Conservation (phyloP, 2,113 vertebrate species). For the Mustela lutreola region DNA sequence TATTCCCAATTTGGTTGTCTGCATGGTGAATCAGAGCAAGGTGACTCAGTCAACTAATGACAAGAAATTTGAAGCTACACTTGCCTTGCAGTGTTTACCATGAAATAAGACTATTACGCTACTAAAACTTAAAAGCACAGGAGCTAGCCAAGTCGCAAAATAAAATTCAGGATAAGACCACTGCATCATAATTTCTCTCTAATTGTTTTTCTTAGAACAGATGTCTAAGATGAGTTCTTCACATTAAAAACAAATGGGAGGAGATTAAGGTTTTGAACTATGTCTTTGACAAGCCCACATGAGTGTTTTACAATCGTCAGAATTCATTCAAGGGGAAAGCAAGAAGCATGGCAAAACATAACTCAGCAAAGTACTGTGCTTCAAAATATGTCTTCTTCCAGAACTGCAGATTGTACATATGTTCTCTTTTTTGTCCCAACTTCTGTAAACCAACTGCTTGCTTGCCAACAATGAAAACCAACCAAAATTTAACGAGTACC, state of each 20-base stretch:
- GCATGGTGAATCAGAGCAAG: conserved; percentile 65
- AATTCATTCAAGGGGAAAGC: conserved; percentile 66
- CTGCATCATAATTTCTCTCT: conserved; percentile 56
- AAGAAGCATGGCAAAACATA: conserved; percentile 66
- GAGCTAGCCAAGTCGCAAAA: conserved; percentile 66
- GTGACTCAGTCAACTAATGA: conserved; percentile 72
- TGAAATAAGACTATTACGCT: conserved; percentile 68
- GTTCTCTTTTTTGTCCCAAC: conserved; percentile 47
- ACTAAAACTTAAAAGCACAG: conserved; percentile 75
- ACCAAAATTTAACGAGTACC: conserved; percentile 14
- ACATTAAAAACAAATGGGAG: conserved; percentile 73
- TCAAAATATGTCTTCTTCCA: conserved; percentile 62
- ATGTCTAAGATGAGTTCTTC: conserved; percentile 63
- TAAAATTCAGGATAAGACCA: conserved; percentile 66
- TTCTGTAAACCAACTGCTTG: conserved; percentile 46
- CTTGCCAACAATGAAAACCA: conserved; percentile 55
- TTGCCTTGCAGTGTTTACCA: conserved; percentile 58
- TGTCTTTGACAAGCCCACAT: conserved; percentile 34
- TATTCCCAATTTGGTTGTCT: conserved; percentile 51
- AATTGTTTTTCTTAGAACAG: conserved; percentile 74
- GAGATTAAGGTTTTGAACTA: conserved; percentile 60
- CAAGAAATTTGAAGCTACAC: conserved; percentile 36
- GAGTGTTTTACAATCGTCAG: conserved; percentile 46
- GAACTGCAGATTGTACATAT: conserved; percentile 6
- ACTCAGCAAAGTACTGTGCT: conserved; percentile 44